phyloP scores from a whole-genome alignment of 1,140 invertebrate genomes.

The Apis dorsata region DNA sequence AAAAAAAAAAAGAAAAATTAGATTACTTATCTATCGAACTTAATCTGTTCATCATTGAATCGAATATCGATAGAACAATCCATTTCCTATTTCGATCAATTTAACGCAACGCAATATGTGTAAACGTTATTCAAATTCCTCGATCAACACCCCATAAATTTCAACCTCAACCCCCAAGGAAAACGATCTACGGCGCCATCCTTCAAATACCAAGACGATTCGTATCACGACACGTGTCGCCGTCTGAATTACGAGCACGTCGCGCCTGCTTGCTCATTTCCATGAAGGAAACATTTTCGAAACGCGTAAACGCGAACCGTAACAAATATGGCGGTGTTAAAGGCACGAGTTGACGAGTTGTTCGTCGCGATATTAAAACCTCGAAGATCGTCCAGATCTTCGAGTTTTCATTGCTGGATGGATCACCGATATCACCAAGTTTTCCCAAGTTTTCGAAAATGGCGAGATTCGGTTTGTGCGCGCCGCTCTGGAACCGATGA shows the following conservation, averaged over 20 bases:
- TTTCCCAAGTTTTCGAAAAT: conserved; percentile 33
- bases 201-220: not conserved
- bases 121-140: not conserved
- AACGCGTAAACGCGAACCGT: not conserved
- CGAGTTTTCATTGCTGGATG: too few species aligned
- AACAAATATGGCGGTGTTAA: not conserved
- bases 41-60: too few species aligned
- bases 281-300: not conserved
- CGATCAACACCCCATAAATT: not conserved
- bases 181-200: not conserved
- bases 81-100: too few species aligned
- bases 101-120: too few species aligned
- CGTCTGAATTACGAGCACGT: not conserved
- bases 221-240: conserved; percentile 8
- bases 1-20: too few species aligned
- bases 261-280: not conserved
- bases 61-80: too few species aligned
- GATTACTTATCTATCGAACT: too few species aligned
- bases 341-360: not conserved
- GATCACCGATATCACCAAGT: conserved; percentile 9
- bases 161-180: not conserved
- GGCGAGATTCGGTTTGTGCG: conserved; percentile 14
- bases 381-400: not conserved
- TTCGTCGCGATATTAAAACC: not conserved
- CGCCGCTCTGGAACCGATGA: conserved; percentile 14